phyloP scores from a whole-genome alignment of 2,888 invertebrate species.

The Watsonalla cultraria region DNA sequence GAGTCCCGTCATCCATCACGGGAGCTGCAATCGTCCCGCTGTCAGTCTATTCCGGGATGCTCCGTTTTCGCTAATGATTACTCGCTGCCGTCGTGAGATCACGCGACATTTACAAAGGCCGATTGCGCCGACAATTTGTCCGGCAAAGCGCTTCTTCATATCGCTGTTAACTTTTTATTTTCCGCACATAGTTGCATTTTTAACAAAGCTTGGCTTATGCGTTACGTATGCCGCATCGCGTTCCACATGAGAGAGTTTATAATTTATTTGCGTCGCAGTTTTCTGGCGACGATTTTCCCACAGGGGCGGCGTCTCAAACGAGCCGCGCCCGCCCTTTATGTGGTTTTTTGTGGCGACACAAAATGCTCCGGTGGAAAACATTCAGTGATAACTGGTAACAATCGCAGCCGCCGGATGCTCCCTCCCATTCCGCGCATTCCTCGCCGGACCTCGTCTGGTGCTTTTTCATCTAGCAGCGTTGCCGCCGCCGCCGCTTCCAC shows the following conservation, averaged over 20 bases:
- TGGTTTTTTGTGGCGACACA: slow-evolving; percentile 75
- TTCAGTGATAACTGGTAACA: slow-evolving; percentile 79
- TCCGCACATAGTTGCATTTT: slow-evolving; percentile 37
- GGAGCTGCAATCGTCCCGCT: slow-evolving; percentile 70
- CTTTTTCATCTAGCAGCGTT: slow-evolving; percentile 70
- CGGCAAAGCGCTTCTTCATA: slow-evolving; percentile 41
- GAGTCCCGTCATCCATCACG: slow-evolving; percentile 68
- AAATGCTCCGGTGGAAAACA: slow-evolving; percentile 76
- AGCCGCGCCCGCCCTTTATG: slow-evolving; percentile 76
- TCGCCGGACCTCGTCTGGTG: slow-evolving; percentile 58
- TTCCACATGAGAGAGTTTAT: slow-evolving; percentile 72
- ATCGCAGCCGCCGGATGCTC: slow-evolving; percentile 78
- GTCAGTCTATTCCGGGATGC: slow-evolving; percentile 75
- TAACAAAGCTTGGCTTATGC: slow-evolving; percentile 50
- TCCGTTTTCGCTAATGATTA: slow-evolving; percentile 75
- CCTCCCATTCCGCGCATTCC: slow-evolving; percentile 74
- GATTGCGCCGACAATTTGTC: slow-evolving; percentile 50
- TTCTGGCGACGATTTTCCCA: slow-evolving; percentile 78
- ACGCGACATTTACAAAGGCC: slow-evolving; percentile 58
- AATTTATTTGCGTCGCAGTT: slow-evolving; percentile 76
- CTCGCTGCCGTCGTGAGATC: slow-evolving; percentile 44
- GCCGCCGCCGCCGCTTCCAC: slow-evolving; percentile 30
- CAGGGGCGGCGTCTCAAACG: slow-evolving; percentile 76
- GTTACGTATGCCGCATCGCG: slow-evolving; percentile 52
- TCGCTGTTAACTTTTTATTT: slow-evolving; percentile 22